phyloP scores from a whole-genome alignment of 2,888 invertebrate species.

The Hyposoter dolosus region DNA sequence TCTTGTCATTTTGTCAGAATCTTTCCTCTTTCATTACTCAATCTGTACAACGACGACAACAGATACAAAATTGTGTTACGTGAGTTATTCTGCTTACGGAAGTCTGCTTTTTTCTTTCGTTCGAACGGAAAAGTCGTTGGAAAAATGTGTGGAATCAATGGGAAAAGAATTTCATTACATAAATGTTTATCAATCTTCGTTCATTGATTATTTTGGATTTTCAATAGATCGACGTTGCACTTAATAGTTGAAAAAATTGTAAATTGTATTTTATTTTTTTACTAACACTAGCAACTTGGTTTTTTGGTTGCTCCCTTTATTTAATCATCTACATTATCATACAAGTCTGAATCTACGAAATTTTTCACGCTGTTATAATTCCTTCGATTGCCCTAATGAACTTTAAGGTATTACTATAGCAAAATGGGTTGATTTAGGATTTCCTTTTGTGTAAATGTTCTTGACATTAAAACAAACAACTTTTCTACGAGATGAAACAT shows the following conservation, averaged over 20 bases:
- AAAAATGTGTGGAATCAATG: not conserved
- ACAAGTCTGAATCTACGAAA: too few relatives aligned
- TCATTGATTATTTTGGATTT: not conserved
- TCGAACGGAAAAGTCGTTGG: not conserved
- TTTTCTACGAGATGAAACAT: too few relatives aligned
- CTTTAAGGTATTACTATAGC: too few relatives aligned
- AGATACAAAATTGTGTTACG: conserved; percentile 32
- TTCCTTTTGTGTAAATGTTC: too few relatives aligned
- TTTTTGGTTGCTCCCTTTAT: too few relatives aligned
- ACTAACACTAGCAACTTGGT: too few relatives aligned
- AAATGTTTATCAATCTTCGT: not conserved
- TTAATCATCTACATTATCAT: too few relatives aligned
- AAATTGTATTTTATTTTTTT: not conserved
- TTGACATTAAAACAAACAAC: too few relatives aligned
- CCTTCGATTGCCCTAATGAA: too few relatives aligned
- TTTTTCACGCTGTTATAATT: too few relatives aligned
- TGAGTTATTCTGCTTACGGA: not conserved
- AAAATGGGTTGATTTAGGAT: too few relatives aligned
- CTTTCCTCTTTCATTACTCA: conserved; percentile 35
- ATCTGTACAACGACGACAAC: conserved; percentile 6
- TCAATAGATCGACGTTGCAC: not conserved
- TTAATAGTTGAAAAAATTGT: not conserved
- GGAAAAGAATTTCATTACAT: not conserved
- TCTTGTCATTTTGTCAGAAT: conserved; percentile 40
- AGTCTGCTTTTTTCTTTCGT: conserved; percentile 12